Percentiles rank a stretch among this genome's conserved stretches.
Conservation (phyloP, 2,888 invertebrate species). For the Diploptera punctata region DNA sequence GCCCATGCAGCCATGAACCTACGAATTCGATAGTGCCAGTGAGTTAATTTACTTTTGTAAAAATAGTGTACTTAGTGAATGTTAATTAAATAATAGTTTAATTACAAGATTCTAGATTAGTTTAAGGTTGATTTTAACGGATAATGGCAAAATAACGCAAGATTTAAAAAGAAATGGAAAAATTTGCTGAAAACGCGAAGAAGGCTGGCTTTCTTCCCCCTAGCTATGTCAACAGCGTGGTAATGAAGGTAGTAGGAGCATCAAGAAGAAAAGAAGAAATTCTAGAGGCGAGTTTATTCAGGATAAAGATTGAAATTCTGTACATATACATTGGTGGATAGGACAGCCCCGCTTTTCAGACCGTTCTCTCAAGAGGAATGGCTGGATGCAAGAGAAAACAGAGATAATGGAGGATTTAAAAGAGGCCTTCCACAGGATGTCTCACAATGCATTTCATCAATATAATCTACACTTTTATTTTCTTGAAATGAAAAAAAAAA, state of each 20-base stretch:
- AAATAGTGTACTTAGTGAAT: no score
- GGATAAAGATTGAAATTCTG: constrained; percentile 41
- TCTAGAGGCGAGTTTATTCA: constrained; percentile 33
- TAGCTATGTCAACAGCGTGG: constrained; percentile 34
- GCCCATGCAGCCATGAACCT: no score
- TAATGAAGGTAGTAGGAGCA: constrained; percentile 32
- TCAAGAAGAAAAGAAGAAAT: constrained; percentile 26
- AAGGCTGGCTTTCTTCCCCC: neutral
- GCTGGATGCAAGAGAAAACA: constrained; percentile 19
- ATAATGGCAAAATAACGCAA: no score
- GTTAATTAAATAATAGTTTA: no score
- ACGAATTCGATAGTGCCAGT: no score
- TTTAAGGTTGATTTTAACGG: no score
- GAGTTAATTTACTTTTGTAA: no score
- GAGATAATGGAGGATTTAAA: constrained; percentile 29
- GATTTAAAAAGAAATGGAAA: no score
- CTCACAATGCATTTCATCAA: constrained; percentile 8
- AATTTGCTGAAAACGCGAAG: no score
- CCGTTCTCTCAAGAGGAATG: constrained; percentile 10
- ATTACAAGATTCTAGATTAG: no score
- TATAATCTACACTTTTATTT: no score
- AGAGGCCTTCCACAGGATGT: constrained; percentile 7
- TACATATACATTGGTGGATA: constrained; percentile 33
- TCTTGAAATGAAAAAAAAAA: no score
- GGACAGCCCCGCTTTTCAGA: constrained; percentile 9